Evolutionary conservation across 2,113 vertebrate species (phyloP).

Genomic region (Pavo muticus): DNA sequence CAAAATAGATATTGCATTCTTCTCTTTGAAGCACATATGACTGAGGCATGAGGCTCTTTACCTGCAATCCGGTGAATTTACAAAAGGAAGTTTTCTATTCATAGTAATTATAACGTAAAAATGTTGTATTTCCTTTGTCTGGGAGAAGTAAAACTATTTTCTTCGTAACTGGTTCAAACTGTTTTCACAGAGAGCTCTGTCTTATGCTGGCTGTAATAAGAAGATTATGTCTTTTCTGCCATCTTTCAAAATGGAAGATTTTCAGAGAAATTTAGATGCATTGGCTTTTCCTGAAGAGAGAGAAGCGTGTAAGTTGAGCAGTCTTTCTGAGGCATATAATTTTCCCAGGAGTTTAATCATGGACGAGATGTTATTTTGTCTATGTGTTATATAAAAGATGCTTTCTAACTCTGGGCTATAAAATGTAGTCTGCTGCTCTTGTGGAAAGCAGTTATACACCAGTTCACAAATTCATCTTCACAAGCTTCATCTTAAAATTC

Average conservation of each 20-base stretch:
- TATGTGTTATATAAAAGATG: neutral
- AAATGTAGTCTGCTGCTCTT: neutral
- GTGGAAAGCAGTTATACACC: neutral
- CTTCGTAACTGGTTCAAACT: neutral
- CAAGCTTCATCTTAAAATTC: neutral
- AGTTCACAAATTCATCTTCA: neutral
- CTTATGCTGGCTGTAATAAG: neutral
- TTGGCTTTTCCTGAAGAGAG: neutral
- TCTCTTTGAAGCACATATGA: neutral
- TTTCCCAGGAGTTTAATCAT: neutral
- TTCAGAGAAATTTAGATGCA: neutral
- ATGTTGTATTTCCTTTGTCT: neutral
- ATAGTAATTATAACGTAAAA: neutral
- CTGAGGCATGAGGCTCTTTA: neutral
- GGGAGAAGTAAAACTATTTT: neutral
- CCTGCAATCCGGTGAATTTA: neutral
- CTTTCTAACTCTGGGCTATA: neutral
- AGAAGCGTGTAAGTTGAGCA: neutral
- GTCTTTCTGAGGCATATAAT: neutral
- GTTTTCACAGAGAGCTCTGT: neutral
- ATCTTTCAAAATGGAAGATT: neutral
- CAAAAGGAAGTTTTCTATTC: neutral
- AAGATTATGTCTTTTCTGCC: neutral
- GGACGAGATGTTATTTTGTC: neutral
- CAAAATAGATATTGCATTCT: neutral